Evolutionary conservation across 2,113 vertebrate species (phyloP), one percentile per base, ranked within the genome.

Genomic region (Asarcornis scutulata): DNA sequence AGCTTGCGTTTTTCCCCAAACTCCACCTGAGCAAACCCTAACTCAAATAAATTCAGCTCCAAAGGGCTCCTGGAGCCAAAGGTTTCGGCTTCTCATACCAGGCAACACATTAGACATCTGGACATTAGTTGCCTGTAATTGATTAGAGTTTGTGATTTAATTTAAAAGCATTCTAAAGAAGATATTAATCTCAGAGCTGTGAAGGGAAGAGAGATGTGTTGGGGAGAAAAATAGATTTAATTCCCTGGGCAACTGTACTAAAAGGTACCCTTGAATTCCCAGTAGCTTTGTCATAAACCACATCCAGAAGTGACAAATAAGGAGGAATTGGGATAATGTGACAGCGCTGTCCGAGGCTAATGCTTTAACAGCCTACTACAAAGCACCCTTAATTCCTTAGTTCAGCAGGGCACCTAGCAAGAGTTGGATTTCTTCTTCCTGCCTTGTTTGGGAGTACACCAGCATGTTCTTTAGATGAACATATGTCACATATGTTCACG

Each of bases 141-240:
- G 92, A 97, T 97, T 95, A 84, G 79, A 89, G 89, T 94, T 96
- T 75, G 89, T 89, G 93, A 93, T 94, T 96, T 91, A 95, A 97
- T 96, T 97, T 94, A 91, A 96, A 96, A 97, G 96, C 95, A 74
- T 95, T 91, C 8, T 66, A 18, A 71, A 60, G 85, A 29, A 93
- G 94, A 83, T 86, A 94, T 96, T 94, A 91, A 96, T 95, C 96
- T 92, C 89, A 3, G 59, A 67, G 85, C 80, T 89, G 95, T 94
- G 85, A 88, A 85, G 71, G 80, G 60, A 42, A 89, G 52, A 73
- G 80, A 81, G 86, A 75, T 2, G 13, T 9, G 38, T 27, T 32
- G 59, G 84, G 63, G 64, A 80, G 80, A 31, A 86, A 96, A 78
- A 77, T 1, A 85, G 83, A 88, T 94, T 80, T 67, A 90, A 88